Evolutionary conservation across 2,797 vertebrate genomes (phyloP).

Genomic region (Pampus argenteus): DNA sequence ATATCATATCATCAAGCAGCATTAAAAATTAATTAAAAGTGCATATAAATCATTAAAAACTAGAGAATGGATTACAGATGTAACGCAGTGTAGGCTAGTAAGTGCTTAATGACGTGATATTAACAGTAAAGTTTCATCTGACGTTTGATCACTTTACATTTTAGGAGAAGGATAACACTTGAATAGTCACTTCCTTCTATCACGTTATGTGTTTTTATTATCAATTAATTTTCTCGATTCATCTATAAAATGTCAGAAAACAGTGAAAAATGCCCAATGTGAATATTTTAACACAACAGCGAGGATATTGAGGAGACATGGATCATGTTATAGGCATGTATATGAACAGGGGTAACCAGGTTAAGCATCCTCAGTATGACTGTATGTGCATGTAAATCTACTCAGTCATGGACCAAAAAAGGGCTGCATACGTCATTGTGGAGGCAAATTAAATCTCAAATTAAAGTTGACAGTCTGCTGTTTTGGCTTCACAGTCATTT

Average conservation of each 20-base stretch:
- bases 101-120: not conserved
- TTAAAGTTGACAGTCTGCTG: constrained; percentile 59
- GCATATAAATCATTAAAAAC: not conserved
- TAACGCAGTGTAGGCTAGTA: not conserved
- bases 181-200: no score
- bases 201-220: no score
- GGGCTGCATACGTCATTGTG: constrained; percentile 11
- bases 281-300: constrained; percentile 6
- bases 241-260: no score
- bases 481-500: constrained; percentile 67
- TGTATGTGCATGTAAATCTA: constrained; percentile 12
- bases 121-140: no score
- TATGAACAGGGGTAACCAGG: constrained; percentile 4
- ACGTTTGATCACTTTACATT: no score
- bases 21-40: not conserved
- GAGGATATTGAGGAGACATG: constrained; percentile 7
- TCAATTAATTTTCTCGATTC: no score
- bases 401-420: constrained; percentile 19
- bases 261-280: no score
- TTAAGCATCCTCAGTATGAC: not conserved
- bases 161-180: no score
- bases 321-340: constrained; percentile 9
- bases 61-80: not conserved
- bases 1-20: no score
- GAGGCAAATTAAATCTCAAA: constrained; percentile 47